Evolutionary conservation across 2,888 invertebrate genomes (phyloP).

Genomic region (Eristalinus sepulchralis): DNA sequence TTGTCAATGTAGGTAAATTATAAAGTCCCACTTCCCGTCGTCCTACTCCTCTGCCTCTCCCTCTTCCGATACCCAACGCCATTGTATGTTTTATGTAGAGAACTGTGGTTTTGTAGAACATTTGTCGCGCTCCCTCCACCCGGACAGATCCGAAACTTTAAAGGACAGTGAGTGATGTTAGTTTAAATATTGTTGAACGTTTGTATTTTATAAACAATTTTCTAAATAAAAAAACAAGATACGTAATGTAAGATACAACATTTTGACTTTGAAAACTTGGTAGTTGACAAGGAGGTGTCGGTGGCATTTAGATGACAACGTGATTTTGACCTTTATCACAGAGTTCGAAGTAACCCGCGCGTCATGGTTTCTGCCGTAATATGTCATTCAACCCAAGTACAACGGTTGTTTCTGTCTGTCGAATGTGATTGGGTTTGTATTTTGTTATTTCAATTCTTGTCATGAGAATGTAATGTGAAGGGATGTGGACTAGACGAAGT

Average conservation of each 20-base stretch:
- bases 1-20: constrained; percentile 46
- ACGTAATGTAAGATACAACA: constrained; percentile 10
- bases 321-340: no score
- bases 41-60: background rate
- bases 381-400: no score
- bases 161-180: constrained; percentile 58
- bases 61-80: background rate
- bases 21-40: background rate
- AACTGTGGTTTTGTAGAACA: background rate
- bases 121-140: background rate
- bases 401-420: no score
- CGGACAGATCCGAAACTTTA: constrained; percentile 30
- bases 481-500: no score
- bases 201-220: constrained; percentile 62
- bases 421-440: no score
- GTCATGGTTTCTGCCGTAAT: no score
- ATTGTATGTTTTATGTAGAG: constrained; percentile 18
- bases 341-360: no score
- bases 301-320: no score
- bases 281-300: background rate
- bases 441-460: no score
- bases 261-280: background rate
- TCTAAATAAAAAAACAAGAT: constrained; percentile 40
- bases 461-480: no score
- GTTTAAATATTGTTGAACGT: constrained; percentile 67